Evolutionary conservation across 1,140 invertebrate genomes (phyloP).

Genomic region (Platyscapa corneri): DNA sequence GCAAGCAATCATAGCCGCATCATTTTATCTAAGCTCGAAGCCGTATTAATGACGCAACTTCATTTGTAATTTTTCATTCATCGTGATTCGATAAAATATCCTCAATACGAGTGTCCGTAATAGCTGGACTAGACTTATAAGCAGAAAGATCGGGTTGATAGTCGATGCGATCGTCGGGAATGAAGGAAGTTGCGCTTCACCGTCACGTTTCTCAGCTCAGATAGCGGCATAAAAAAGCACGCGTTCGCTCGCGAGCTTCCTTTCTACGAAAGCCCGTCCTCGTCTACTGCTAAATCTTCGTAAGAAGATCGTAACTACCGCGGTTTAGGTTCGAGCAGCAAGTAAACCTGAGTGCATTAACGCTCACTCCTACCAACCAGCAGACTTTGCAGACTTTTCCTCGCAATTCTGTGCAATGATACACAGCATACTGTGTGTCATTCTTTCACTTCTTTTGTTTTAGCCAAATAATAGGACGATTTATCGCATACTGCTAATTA

Average conservation of each 20-base stretch:
- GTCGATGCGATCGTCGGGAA: background rate
- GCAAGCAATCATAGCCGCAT: no score
- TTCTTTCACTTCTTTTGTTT: background rate
- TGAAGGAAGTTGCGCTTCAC: background rate
- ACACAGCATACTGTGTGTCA: background rate
- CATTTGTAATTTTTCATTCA: background rate
- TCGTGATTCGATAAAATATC: background rate
- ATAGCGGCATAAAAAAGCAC: background rate
- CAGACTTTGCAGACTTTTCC: background rate
- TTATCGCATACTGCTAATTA: no score
- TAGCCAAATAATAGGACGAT: background rate
- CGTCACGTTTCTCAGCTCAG: background rate
- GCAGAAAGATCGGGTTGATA: background rate
- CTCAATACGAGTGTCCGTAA: background rate
- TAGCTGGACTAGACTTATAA: background rate
- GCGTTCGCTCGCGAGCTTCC: background rate
- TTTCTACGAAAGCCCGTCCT: constrained; percentile 8
- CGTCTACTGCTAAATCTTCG: background rate
- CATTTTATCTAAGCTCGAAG: no score
- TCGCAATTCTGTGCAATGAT: background rate
- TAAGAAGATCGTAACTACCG: background rate
- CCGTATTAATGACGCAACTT: no score
- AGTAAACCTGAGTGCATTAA: background rate
- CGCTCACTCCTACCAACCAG: background rate
- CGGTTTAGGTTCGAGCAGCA: background rate